Evolutionary conservation across 2,113 vertebrate species (phyloP).

Genomic region (Geococcyx californianus): DNA sequence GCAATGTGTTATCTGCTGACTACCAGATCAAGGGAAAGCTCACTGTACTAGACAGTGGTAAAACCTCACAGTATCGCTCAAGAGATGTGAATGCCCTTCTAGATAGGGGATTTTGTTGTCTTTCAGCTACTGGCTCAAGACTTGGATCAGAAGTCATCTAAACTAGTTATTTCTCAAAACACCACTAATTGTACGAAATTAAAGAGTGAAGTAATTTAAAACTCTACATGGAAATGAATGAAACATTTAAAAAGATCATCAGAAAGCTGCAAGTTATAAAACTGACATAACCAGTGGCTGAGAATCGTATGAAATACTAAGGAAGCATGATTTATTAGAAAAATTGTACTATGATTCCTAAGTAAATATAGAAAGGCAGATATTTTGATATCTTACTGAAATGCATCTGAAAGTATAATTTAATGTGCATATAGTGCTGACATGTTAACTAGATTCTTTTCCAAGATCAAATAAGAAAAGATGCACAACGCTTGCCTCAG

Average conservation of each 20-base stretch:
- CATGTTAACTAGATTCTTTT: background rate
- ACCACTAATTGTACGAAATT: background rate
- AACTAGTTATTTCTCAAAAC: background rate
- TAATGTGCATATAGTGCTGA: background rate
- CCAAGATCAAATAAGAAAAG: background rate
- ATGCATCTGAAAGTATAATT: background rate
- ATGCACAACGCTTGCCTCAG: background rate
- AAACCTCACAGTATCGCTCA: background rate
- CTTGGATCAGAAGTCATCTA: background rate
- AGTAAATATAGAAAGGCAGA: background rate
- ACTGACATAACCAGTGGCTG: background rate
- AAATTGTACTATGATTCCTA: background rate
- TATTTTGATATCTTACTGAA: background rate
- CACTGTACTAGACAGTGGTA: background rate
- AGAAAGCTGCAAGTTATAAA: background rate
- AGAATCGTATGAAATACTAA: background rate
- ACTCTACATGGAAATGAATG: background rate
- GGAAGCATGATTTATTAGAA: background rate
- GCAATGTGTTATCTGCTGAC: background rate
- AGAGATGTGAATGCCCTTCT: background rate
- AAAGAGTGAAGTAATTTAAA: background rate
- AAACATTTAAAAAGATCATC: background rate
- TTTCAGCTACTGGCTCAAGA: background rate
- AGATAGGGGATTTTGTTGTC: background rate
- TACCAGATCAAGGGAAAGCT: background rate